Base-by-base conservation (phyloP, 2,113 vertebrate genomes). In the Nycticryphes semicollaris region DNA sequence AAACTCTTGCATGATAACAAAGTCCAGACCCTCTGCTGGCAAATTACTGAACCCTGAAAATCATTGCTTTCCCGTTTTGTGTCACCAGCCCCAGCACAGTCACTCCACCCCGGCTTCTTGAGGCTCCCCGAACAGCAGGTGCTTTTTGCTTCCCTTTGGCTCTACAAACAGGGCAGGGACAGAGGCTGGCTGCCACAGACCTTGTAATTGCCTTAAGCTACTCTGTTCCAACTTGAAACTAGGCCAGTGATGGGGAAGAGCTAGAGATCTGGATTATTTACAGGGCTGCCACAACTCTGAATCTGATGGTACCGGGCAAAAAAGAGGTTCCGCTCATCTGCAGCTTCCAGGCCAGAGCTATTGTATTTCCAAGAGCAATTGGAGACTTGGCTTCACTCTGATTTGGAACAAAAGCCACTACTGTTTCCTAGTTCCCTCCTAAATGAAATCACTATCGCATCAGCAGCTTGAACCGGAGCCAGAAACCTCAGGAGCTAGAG, bases 1-100 rank as follows among this genome's bases (percentile, higher is more conserved):
- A n/a, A 86, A n/a, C 7, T 9, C 18, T 15, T 31, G 3, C 0
- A 24, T 2, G 3, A 18, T 24, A 72, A 63, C 2, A 3, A 74
- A 56, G 9, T 20, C 35, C 54, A 85, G 33, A 62, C 14, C 15
- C 14, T 70, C 13, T 2, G 1, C 31, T 33, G 39, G 25, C 18
- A 91, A 76, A 57, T 22, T 21, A 24, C 25, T 53, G 48, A 87
- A 24, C 21, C 50, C 50, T 35, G 27, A 66, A 9, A 77, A 89
- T 39, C 12, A 33, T 0, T 69, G 39, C 19, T 89, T 64, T 77
- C 80, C 73, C 25, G 4, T 39, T 51, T 39, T 48, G 25, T 35
- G 21, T 60, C 53, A 39, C 35, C 30, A 93, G 45, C 6, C 45
- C 33, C 41, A 56, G 35, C 18, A 30, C 7, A 27, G 53, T 33